Evolutionary conservation across 2,888 invertebrate genomes (phyloP), one percentile per base, ranked within the genome.

Genomic region (Eilema sororculum): DNA sequence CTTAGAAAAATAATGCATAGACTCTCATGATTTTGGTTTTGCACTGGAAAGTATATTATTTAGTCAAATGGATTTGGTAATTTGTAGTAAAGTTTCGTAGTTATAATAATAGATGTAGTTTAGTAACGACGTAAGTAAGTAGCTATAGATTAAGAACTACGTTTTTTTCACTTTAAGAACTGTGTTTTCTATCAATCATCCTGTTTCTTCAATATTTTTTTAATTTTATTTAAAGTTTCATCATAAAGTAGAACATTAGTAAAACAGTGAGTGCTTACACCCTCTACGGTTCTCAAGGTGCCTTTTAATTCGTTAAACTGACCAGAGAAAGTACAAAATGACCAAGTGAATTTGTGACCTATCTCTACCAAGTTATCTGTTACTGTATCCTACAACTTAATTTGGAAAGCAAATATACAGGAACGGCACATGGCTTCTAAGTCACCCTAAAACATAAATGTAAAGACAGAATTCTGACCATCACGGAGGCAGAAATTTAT

Each of bases 61-160:
- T 75, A 79, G 77, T 78, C 68, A 77, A 77, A 77, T 71, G 79
- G 76, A 74, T 78, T 73, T 65, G 41, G 25, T 63, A 61, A 20
- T 73, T 69, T 74, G 71, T 69, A 30, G 3, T 16, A 3, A 56
- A 37, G 9, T 68, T 63, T 28, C n/a, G 28, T 67, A 52, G 83
- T 82, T 77, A 37, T 74, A 78, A 72, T 66, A 12, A 74, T 80
- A 80, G 67, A 58, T 56, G 63, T 85, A 82, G 80, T 64, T 80
- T 81, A 80, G 77, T 63, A 22, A 24, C 60, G 24, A 33, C 22
- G 12, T 68, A 64, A 30, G 10, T 60, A 69, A 65, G 22, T 58
- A 46, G 22, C 22, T 70, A 13, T 66, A 28, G 60, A 69, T 28
- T 69, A 58, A 30, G 25, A 24, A 57, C 20, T 59, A 69, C n/a